phyloP scores from a whole-genome alignment of 2,888 invertebrate species.

The Dusona sp. region DNA sequence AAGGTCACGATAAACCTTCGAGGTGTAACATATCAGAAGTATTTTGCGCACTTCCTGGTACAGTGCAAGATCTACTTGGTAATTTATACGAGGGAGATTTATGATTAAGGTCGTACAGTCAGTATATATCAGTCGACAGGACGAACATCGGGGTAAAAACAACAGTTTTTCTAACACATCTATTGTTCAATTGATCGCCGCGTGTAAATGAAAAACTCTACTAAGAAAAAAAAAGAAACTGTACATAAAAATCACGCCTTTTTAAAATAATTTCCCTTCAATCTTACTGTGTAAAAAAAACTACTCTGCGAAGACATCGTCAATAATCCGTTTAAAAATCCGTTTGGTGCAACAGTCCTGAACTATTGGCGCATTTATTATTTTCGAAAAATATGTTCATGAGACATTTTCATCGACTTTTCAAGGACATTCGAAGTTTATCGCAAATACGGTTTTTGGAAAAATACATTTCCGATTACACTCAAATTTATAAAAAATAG shows the following conservation, averaged over 20 bases:
- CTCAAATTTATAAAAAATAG: no score
- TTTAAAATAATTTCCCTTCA: background rate
- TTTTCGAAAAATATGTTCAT: no score
- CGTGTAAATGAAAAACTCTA: background rate
- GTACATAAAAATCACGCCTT: background rate
- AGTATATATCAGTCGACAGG: background rate
- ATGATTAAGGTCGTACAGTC: constrained; percentile 21
- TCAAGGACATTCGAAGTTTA: no score
- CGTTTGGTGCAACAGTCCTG: no score
- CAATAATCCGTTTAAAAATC: no score
- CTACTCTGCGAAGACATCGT: no score
- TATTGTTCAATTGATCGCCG: background rate
- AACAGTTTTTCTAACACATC: background rate
- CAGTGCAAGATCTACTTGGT: background rate
- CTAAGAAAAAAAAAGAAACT: background rate
- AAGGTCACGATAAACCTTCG: constrained; percentile 29
- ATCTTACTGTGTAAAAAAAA: no score
- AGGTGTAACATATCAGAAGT: background rate
- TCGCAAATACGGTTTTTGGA: no score
- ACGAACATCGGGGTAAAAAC: background rate
- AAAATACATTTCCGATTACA: no score
- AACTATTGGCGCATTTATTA: no score
- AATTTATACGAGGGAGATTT: constrained; percentile 28
- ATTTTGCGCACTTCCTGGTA: constrained; percentile 5
- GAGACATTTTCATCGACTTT: no score